Conservation (phyloP, 2,113 vertebrate species). For the Vulpes vulpes region DNA sequence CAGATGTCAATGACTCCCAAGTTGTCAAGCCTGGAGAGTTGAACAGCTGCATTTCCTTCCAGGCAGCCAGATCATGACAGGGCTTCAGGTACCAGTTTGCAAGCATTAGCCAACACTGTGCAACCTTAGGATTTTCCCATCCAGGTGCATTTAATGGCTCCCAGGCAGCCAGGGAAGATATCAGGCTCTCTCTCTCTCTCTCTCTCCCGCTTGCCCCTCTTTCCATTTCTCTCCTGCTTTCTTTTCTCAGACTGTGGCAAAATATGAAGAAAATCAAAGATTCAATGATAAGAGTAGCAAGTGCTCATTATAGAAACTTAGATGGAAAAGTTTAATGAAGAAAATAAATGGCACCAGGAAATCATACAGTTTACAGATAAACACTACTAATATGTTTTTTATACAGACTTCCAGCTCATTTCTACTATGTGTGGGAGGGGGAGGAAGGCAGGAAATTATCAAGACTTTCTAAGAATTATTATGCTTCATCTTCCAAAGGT, state of each 20-base stretch:
- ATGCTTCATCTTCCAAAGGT: neutral
- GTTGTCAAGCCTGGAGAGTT: neutral
- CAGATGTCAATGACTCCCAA: neutral
- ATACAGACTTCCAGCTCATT: neutral
- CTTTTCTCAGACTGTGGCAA: neutral
- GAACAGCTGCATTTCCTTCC: neutral
- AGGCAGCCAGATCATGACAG: neutral
- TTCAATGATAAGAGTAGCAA: neutral
- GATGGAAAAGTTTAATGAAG: neutral
- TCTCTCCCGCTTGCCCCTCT: accelerated
- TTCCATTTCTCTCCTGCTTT: neutral
- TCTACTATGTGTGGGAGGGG: neutral
- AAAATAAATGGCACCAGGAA: neutral
- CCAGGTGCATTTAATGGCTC: neutral
- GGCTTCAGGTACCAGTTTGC: neutral
- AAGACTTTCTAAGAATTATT: neutral
- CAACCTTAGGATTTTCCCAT: neutral
- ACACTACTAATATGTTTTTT: neutral
- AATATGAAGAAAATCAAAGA: neutral
- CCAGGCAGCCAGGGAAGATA: neutral
- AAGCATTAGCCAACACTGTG: neutral
- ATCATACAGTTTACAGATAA: neutral
- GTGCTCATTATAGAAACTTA: neutral
- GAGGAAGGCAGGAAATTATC: neutral
- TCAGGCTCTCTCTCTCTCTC: too few species aligned